phyloP scores from a whole-genome alignment of 1,140 invertebrate species.

The Scaptodrosophila lebanonensis region DNA sequence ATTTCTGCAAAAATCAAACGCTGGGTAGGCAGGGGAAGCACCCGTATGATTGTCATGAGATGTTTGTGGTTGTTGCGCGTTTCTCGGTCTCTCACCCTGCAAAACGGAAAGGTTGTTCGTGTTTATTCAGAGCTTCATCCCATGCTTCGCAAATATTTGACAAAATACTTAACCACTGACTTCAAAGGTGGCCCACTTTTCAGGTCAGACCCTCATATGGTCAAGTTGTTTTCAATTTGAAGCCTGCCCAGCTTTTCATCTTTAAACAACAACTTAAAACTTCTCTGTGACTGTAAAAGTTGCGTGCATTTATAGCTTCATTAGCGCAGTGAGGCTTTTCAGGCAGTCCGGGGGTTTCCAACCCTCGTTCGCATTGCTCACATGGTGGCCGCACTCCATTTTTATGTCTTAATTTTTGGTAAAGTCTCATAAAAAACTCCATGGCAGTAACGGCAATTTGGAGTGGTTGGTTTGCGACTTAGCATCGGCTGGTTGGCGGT shows the following conservation, averaged over 20 bases:
- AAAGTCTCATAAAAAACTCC: slow-evolving; percentile 29
- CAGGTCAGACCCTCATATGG: slow-evolving; percentile 47
- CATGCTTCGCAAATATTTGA: slow-evolving; percentile 57
- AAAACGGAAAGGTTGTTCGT: slow-evolving; percentile 17
- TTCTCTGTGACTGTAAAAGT: slow-evolving; percentile 46
- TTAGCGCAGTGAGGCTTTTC: slow-evolving; percentile 14
- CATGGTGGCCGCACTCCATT: too few species aligned
- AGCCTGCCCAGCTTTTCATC: slow-evolving; percentile 2
- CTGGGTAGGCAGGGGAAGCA: slow-evolving; percentile 38
- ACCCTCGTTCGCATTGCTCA: too few species aligned
- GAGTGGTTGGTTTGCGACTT: slow-evolving; percentile 66
- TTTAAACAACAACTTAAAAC: slow-evolving; percentile 38
- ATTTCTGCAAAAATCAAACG: slow-evolving; percentile 43
- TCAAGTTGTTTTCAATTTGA: slow-evolving; percentile 49
- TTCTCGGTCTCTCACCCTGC: slow-evolving; percentile 38
- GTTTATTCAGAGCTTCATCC: slow-evolving; percentile 19
- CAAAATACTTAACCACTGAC: slow-evolving; percentile 49
- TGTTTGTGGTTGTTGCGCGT: slow-evolving; percentile 33
- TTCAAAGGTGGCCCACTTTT: slow-evolving; percentile 48
- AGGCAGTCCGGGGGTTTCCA: too few species aligned
- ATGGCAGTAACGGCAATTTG: slow-evolving; percentile 42
- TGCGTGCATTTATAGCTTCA: slow-evolving; percentile 62
- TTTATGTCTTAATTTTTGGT: slow-evolving; percentile 61
- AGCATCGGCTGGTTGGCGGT: too few species aligned
- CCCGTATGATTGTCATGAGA: slow-evolving; percentile 48